phyloP scores from a whole-genome alignment of 1,140 invertebrate genomes.

The Lepidurus couesii region DNA sequence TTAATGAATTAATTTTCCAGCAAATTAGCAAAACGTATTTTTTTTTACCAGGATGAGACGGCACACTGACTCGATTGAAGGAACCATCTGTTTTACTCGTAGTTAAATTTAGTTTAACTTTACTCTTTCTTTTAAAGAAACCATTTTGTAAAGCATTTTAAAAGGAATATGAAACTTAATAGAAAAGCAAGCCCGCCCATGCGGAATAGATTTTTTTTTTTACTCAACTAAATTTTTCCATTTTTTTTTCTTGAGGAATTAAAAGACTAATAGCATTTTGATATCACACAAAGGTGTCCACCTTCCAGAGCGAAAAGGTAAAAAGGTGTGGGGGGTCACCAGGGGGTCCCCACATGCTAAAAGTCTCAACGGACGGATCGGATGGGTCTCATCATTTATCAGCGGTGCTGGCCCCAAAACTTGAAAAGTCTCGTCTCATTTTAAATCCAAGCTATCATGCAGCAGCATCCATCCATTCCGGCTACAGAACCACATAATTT shows the following conservation, averaged over 20 bases:
- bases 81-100: too few species aligned
- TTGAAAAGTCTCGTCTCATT: constrained; percentile 8
- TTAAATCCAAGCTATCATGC: not conserved
- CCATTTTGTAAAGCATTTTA: not conserved
- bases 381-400: constrained; percentile 19
- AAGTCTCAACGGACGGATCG: not conserved
- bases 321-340: not conserved
- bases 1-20: too few species aligned
- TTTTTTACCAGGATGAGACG: too few species aligned
- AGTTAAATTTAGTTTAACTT: not conserved
- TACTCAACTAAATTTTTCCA: not conserved
- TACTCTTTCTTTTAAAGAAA: not conserved
- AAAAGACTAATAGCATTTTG: constrained; percentile 8
- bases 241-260: not conserved
- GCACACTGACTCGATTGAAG: too few species aligned
- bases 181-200: not conserved
- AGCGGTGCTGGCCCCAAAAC: not conserved
- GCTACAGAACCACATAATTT: not conserved
- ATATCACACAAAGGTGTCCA: not conserved
- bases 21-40: too few species aligned
- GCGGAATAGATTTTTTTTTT: not conserved
- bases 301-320: not conserved
- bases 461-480: not conserved
- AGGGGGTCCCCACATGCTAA: constrained; percentile 5
- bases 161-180: not conserved